phyloP scores from a whole-genome alignment of 1,140 invertebrate species.

The Apis florea region DNA sequence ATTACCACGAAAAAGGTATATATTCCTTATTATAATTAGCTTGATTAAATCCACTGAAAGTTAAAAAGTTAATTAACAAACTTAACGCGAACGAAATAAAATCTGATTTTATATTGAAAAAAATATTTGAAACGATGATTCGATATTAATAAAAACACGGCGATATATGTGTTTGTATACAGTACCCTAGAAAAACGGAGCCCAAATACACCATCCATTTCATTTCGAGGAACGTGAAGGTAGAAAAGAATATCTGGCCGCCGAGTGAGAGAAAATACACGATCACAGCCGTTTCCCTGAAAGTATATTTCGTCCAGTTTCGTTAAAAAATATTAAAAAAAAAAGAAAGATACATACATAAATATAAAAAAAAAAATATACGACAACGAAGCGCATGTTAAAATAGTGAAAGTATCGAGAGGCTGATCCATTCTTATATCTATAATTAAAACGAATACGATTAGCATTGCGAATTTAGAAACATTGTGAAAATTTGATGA shows the following conservation, averaged over 20 bases:
- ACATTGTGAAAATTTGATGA: neutral
- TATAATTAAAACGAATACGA: neutral
- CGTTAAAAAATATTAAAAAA: neutral
- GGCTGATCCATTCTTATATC: neutral
- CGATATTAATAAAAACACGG: neutral
- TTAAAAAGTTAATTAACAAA: neutral
- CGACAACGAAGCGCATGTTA: neutral
- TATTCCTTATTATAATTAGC: neutral
- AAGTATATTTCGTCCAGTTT: constrained; percentile 17
- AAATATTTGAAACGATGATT: neutral
- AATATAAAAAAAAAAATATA: neutral
- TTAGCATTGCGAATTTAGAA: neutral
- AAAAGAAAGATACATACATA: neutral
- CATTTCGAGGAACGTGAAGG: constrained; percentile 44
- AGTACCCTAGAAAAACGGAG: constrained; percentile 82
- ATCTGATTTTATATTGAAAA: neutral
- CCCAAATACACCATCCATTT: constrained; percentile 84
- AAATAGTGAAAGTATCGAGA: neutral
- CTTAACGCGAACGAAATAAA: neutral
- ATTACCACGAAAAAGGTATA: neutral
- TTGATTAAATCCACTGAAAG: neutral
- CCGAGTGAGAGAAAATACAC: constrained; percentile 44
- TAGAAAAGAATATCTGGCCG: constrained; percentile 44
- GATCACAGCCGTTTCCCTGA: constrained; percentile 39
- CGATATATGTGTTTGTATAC: neutral